phyloP scores from a whole-genome alignment of 2,113 vertebrate species.

The Otus sunia region DNA sequence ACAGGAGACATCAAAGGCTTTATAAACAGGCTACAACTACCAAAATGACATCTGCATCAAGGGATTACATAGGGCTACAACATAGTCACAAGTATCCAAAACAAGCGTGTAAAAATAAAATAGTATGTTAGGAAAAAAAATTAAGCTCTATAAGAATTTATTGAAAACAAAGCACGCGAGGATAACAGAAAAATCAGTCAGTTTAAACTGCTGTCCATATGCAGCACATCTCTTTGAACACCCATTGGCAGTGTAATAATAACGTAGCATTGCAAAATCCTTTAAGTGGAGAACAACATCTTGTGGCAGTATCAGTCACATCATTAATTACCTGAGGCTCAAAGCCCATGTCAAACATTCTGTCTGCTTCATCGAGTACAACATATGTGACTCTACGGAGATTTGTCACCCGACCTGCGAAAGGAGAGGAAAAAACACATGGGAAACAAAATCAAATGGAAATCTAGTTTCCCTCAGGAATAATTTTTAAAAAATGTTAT shows the following conservation, averaged over 20 bases:
- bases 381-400: constrained; percentile 92
- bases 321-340: constrained; percentile 89
- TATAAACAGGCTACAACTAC: neutral
- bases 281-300: neutral
- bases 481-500: constrained; percentile 56
- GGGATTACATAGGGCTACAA: neutral
- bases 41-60: neutral
- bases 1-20: neutral
- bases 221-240: neutral
- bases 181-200: neutral
- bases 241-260: neutral
- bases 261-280: fast-evolving
- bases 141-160: neutral
- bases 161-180: neutral
- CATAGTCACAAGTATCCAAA: neutral
- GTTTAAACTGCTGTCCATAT: neutral
- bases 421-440: constrained; percentile 72
- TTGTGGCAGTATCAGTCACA: neutral
- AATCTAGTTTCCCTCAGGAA: constrained; percentile 61
- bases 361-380: constrained; percentile 96
- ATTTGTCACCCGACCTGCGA: constrained; percentile 94
- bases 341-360: constrained; percentile 99
- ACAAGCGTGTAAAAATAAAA: neutral
- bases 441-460: constrained; percentile 69
- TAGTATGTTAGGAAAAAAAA: neutral